Evolutionary conservation across 2,113 vertebrate genomes (phyloP), one percentile per base, ranked within the genome.

Genomic region (Coreoperca whiteheadi): DNA sequence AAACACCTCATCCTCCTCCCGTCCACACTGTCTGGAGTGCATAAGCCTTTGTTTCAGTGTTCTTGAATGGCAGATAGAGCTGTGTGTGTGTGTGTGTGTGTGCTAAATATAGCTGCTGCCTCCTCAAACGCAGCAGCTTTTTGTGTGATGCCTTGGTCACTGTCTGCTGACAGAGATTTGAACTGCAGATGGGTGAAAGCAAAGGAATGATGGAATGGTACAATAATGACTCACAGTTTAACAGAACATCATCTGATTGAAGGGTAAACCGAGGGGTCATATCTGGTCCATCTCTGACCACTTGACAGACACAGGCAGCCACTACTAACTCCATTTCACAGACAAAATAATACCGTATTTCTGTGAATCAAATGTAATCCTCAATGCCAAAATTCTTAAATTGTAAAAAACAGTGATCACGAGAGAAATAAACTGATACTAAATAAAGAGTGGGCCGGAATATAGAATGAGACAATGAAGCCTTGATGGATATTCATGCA

Each of bases 1-100:
- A 91, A 90, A 87, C 63, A 77, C 63, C 82, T 85, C 88, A 90
- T 66, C 87, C 79, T 76, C 61, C 86, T 77, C 48, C 77, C 21
- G 23, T 61, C 73, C 65, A 69, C 67, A 48, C 51, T 53, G 82
- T 79, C 77, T 81, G 66, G 23, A n/a, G 30, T 20, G 37, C 73
- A 54, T 60, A 46, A 25, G 78, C 30, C 76, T 88, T 84, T 78
- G 79, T 86, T 76, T 85, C 76, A 54, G 41, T 48, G 70, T 66
- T 74, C 65, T 59, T 81, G 53, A 79, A 71, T 64, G 79, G 81
- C 67, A 87, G 74, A 68, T 75, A 25, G 56, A 71, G 48, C 23
- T 25, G 21, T 65, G 63, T 16, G 21, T 48, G 25, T 50, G 6
- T 34, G 11, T 28, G 34, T 56, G 48, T 53, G 67, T 37, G 30